These are phyloP conservation scores for Lepus americanus DNA, from an alignment of 2,113 vertebrate genomes.

Conservation along the genomic window DNA sequence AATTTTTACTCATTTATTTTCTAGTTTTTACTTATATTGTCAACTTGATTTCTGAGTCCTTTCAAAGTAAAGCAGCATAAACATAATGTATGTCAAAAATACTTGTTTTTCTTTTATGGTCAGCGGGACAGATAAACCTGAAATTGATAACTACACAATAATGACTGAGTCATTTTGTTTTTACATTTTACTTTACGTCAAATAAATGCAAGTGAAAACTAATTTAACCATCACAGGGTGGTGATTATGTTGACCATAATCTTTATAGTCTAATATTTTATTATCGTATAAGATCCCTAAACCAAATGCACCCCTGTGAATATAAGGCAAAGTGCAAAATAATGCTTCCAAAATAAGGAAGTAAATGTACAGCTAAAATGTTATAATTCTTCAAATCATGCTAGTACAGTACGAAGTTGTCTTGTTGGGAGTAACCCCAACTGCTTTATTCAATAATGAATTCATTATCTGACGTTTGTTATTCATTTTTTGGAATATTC, in stretches of 20 bases:
- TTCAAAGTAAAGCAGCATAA: conserved; percentile 31
- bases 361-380: conserved; percentile 63
- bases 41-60: conserved; percentile 16
- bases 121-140: not conserved
- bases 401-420: conserved; percentile 16
- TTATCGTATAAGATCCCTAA: not conserved
- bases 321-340: conserved; percentile 31
- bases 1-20: conserved; percentile 25
- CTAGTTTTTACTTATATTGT: conserved; percentile 9
- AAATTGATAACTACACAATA: conserved; percentile 18
- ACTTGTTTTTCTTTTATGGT: conserved; percentile 31
- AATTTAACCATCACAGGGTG: conserved; percentile 14
- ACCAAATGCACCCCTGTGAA: conserved; percentile 8
- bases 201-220: conserved; percentile 21
- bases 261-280: conserved; percentile 14
- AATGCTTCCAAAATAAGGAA: conserved; percentile 44
- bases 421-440: not conserved
- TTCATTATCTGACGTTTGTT: not conserved
- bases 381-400: conserved; percentile 46
- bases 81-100: not conserved
- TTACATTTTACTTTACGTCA: conserved; percentile 47
- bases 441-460: conserved; percentile 23
- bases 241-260: conserved; percentile 22
- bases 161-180: conserved; percentile 22
- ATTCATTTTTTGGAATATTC: conserved; percentile 38